phyloP scores from a whole-genome alignment of 2,797 vertebrate species.

The Myotis vivesi region DNA sequence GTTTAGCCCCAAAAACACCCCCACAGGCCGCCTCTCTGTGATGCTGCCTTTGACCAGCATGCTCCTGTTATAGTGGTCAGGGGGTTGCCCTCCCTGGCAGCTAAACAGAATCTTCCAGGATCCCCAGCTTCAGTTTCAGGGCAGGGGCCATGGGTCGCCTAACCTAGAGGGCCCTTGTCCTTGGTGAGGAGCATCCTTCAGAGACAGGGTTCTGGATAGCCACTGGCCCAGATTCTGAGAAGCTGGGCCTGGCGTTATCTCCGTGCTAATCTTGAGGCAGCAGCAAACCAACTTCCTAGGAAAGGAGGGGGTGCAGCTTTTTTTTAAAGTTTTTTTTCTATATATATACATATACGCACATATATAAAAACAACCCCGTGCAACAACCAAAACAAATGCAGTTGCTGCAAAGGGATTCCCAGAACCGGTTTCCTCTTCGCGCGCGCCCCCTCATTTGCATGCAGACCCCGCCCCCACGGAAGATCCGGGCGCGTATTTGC shows the following conservation, averaged over 20 bases:
- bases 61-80: neutral
- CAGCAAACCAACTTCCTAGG: slow-evolving; percentile 53
- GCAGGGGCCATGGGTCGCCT: neutral
- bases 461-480: slow-evolving; percentile 50
- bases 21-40: neutral
- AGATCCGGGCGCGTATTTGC: slow-evolving; percentile 69
- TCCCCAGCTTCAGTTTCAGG: neutral
- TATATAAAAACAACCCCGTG: neutral
- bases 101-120: neutral
- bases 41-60: neutral
- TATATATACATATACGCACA: neutral
- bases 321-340: slow-evolving; percentile 41
- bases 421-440: slow-evolving; percentile 60
- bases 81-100: neutral
- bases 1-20: neutral
- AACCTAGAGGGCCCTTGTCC: neutral
- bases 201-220: neutral
- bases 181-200: neutral
- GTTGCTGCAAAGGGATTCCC: slow-evolving; percentile 71
- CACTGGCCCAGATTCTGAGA: slow-evolving; percentile 29
- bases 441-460: slow-evolving; percentile 59
- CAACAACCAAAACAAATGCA: slow-evolving; percentile 70
- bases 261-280: neutral
- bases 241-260: neutral
- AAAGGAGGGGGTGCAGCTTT: slow-evolving; percentile 49